Evolutionary conservation across 2,797 vertebrate genomes (phyloP), one percentile per base, ranked within the genome.

Genomic region (Labroides dimidiatus): DNA sequence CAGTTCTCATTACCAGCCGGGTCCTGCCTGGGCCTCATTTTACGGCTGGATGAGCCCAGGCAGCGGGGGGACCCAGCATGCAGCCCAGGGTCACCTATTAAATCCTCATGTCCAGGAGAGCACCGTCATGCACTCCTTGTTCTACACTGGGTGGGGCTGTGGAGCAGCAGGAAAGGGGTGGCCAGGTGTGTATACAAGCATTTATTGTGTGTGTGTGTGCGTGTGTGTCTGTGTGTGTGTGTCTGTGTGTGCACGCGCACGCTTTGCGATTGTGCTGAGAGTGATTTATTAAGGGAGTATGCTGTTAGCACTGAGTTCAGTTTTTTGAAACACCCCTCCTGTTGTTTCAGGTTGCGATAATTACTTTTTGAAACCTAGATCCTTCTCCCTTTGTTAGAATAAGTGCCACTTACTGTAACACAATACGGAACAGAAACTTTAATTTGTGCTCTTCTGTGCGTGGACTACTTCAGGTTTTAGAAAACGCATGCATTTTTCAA

Each of bases 1-100:
- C 94, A 94, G 90, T 93, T 94, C 94, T 95, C 91, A 94, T 95
- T 94, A 95, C 89, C 86, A 90, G 88, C 88, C 77, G 59, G 89
- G 87, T 91, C 87, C 91, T 87, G 91, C 91, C 83, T 91, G 88
- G 61, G 91, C 91, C 93, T 95, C 93, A 93, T 94, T 94, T 94
- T 93, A 92, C 77, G 92, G 93, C 91, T 93, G 94, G 90, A 90
- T 93, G 93, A 92, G 90, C 82, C 77, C 80, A 87, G 84, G 90
- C 91, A 89, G 91, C 64, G 63, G 84, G 88, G 47, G 77, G 84
- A 83, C 82, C 84, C 84, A 88, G 92, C 87, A 62, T 86, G 91
- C 72, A 90, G 91, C 90, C 88, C 90, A 90, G 92, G 93, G 93
- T 94, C 93, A 94, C 89, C 89, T 91, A 92, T 90, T 93, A 94